These are phyloP conservation scores for Leguminivora glycinivorella DNA, from an alignment of 1,140 invertebrate species.

Conservation along the genomic window DNA sequence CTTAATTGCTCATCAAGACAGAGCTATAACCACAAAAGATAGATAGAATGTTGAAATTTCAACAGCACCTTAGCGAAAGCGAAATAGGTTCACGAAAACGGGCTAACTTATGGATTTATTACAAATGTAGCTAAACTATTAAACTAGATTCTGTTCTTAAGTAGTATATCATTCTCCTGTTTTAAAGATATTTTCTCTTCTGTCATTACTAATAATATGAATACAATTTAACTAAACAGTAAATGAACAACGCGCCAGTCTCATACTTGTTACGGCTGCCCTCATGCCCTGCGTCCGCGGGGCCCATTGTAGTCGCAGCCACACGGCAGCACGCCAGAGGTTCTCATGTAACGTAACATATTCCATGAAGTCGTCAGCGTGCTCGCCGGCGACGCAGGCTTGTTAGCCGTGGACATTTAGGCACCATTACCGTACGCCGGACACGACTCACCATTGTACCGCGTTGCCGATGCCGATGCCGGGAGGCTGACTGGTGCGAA, in stretches of 20 bases:
- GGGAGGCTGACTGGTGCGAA: neutral
- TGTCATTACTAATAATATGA: no score
- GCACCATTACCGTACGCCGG: constrained; percentile 33
- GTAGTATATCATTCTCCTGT: no score
- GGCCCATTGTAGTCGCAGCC: constrained; percentile 35
- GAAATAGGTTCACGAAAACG: no score
- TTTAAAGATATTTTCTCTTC: no score
- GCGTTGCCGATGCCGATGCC: neutral
- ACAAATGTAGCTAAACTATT: no score
- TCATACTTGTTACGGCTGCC: neutral
- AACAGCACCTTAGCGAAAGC: no score
- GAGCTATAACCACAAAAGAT: no score
- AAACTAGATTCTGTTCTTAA: no score
- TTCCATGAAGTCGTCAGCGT: constrained; percentile 54
- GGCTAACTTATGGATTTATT: no score
- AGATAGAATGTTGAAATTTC: no score
- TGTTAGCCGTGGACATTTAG: constrained; percentile 48
- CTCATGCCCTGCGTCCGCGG: constrained; percentile 9
- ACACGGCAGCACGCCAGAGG: constrained; percentile 35
- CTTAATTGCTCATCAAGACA: no score
- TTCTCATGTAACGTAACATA: constrained; percentile 40
- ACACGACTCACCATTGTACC: constrained; percentile 30
- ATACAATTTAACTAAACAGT: no score
- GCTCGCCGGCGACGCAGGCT: constrained; percentile 48
- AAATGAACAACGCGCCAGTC: neutral